Evolutionary conservation across 2,113 vertebrate genomes (phyloP).

Genomic region (Chlamydotis undulata): DNA sequence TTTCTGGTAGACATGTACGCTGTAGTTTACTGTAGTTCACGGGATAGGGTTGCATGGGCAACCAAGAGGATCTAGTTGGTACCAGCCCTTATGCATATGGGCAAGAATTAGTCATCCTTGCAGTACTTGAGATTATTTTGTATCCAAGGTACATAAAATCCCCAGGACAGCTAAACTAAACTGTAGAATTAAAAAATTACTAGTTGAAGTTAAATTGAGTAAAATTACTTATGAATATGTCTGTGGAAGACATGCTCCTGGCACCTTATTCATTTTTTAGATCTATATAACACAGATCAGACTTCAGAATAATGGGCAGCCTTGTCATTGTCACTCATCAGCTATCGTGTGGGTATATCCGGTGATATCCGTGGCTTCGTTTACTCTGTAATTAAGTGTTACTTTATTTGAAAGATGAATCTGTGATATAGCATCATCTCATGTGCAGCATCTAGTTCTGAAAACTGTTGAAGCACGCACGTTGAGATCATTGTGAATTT

Average conservation of each 20-base stretch:
- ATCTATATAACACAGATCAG: background rate
- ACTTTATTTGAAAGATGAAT: background rate
- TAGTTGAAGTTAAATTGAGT: background rate
- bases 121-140: background rate
- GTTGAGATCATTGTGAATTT: background rate
- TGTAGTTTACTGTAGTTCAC: background rate
- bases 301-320: background rate
- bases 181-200: background rate
- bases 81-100: background rate
- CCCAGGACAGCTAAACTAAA: background rate
- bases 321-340: background rate
- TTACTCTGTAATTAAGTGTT: background rate
- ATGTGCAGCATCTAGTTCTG: background rate
- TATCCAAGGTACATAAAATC: background rate
- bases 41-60: background rate
- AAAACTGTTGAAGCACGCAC: background rate
- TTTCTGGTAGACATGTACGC: accelerated
- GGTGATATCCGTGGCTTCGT: background rate
- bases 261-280: background rate
- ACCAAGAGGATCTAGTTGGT: background rate
- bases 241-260: background rate
- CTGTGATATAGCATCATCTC: background rate
- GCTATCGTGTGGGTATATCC: background rate
- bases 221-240: background rate
- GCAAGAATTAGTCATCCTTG: background rate